These are phyloP conservation scores for Zosterops pallidus DNA, from an alignment of 2,113 vertebrate species.

Conservation along the genomic window DNA sequence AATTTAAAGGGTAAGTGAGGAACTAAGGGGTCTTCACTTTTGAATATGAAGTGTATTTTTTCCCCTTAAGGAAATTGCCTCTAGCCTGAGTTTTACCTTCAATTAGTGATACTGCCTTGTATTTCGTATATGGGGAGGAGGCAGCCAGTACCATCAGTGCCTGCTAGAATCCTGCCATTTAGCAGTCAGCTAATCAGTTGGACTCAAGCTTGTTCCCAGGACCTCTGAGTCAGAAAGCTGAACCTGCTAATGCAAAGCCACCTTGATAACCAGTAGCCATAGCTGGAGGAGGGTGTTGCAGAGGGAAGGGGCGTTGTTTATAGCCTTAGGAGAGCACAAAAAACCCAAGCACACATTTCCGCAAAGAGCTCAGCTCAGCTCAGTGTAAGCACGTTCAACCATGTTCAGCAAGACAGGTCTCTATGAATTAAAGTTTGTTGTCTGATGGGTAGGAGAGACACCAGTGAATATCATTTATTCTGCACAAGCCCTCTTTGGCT, in stretches of 20 bases:
- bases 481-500: not conserved
- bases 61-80: not conserved
- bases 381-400: not conserved
- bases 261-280: not conserved
- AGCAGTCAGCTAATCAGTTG: not conserved
- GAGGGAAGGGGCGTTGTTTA: not conserved
- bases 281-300: not conserved
- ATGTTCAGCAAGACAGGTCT: not conserved
- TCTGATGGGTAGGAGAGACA: not conserved
- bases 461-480: not conserved
- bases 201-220: not conserved
- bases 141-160: not conserved
- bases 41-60: not conserved
- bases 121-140: not conserved
- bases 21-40: not conserved
- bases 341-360: not conserved
- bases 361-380: not conserved
- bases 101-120: accelerated
- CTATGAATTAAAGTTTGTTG: not conserved
- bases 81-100: not conserved
- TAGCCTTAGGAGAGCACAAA: not conserved
- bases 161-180: not conserved
- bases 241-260: not conserved
- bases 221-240: not conserved
- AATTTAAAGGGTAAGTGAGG: not conserved